Evolutionary conservation across 2,113 vertebrate genomes (phyloP).

Genomic region (Pachypanchax playfairii): DNA sequence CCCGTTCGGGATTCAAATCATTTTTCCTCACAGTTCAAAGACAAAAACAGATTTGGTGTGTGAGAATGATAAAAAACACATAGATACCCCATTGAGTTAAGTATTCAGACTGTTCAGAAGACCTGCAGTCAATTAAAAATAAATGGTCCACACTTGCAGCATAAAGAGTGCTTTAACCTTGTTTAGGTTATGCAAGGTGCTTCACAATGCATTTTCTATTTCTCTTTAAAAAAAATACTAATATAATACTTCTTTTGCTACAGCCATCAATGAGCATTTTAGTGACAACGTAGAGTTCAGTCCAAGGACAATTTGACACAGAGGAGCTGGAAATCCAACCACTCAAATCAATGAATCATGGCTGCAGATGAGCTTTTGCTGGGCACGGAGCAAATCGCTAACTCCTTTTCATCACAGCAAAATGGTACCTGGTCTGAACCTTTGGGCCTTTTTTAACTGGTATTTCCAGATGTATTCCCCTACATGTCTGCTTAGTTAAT

Average conservation of each 20-base stretch:
- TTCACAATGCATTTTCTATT: not conserved
- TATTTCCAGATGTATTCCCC: not conserved
- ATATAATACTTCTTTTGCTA: not conserved
- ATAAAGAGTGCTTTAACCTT: not conserved
- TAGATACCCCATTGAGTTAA: not conserved
- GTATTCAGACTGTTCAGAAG: not conserved
- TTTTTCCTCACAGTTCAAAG: no score
- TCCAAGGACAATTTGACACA: slow-evolving; percentile 5
- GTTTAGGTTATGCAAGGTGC: not conserved
- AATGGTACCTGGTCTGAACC: not conserved
- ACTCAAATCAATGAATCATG: not conserved
- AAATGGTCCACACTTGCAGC: not conserved
- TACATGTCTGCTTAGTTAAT: not conserved
- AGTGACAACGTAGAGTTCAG: not conserved
- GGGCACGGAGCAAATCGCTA: not conserved
- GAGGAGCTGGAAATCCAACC: not conserved
- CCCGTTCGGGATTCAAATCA: no score
- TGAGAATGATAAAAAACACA: not conserved
- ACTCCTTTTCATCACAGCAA: not conserved
- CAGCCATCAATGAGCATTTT: not conserved
- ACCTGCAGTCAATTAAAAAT: no score
- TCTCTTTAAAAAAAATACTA: not conserved
- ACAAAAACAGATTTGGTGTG: no score
- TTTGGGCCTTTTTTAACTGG: not conserved
- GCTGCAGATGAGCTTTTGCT: slow-evolving; percentile 1